Percentiles rank a stretch among this genome's conserved stretches.
These are phyloP conservation scores for Choreutis nemorana DNA, from an alignment of 2,888 invertebrate species.

Conservation along the genomic window DNA sequence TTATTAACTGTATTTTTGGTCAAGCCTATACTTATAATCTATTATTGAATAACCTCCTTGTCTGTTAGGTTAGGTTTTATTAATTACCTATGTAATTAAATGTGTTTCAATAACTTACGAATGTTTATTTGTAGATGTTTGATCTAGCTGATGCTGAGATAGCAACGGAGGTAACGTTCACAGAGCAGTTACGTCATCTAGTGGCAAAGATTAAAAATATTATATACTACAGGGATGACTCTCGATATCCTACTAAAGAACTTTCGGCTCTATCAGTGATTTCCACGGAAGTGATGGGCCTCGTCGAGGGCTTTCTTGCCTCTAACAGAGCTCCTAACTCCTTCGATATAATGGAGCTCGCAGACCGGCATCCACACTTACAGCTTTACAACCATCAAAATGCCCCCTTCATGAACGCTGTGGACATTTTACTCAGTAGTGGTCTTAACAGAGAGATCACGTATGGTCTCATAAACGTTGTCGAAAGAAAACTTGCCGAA, in stretches of 20 bases:
- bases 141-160: constrained; percentile 70
- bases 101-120: not conserved
- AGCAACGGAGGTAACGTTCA: constrained; percentile 73
- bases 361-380: constrained; percentile 48
- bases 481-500: constrained; percentile 56
- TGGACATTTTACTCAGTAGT: constrained; percentile 53
- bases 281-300: constrained; percentile 67
- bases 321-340: constrained; percentile 55
- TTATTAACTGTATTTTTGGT: too few relatives aligned
- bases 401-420: constrained; percentile 55
- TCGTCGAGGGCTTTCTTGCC: constrained; percentile 67
- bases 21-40: too few relatives aligned
- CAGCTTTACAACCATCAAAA: constrained; percentile 58
- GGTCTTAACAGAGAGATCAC: constrained; percentile 59
- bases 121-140: constrained; percentile 66
- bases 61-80: too few relatives aligned
- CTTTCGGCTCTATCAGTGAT: constrained; percentile 66
- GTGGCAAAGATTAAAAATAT: constrained; percentile 60
- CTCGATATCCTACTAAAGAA: constrained; percentile 56
- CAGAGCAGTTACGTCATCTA: constrained; percentile 67
- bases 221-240: constrained; percentile 48
- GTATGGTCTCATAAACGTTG: constrained; percentile 56
- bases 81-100: too few relatives aligned
- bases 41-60: too few relatives aligned
- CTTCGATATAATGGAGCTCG: constrained; percentile 52